Evolutionary conservation across 2,888 invertebrate species (phyloP).

Genomic region (Zootermopsis nevadensis): DNA sequence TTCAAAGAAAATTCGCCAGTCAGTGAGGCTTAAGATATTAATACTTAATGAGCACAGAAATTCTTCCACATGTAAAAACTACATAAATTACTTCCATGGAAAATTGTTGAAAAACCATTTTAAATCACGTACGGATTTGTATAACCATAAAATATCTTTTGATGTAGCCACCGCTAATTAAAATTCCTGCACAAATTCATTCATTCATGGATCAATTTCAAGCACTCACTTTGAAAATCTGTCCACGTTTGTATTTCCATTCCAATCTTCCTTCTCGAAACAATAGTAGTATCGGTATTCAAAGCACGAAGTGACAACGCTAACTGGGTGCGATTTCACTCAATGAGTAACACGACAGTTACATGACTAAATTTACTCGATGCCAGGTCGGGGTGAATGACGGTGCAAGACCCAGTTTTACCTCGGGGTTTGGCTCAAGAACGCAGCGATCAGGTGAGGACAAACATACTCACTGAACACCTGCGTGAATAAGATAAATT

Average conservation of each 20-base stretch:
- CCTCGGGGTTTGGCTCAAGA: background rate
- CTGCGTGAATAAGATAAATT: background rate
- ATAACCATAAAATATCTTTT: too few relatives aligned
- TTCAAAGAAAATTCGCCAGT: too few relatives aligned
- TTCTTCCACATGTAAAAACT: too few relatives aligned
- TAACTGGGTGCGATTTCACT: background rate
- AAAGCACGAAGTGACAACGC: background rate
- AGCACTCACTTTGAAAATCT: background rate
- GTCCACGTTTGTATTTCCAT: background rate
- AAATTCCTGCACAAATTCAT: too few relatives aligned
- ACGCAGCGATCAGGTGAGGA: background rate
- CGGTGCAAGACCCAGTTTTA: background rate
- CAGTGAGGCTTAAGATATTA: too few relatives aligned
- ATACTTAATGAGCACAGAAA: too few relatives aligned
- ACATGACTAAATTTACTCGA: background rate
- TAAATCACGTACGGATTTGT: too few relatives aligned
- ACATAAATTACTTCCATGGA: too few relatives aligned
- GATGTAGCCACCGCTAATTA: too few relatives aligned
- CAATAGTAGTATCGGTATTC: background rate
- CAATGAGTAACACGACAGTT: background rate
- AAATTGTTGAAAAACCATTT: too few relatives aligned
- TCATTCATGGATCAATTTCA: background rate
- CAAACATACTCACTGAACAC: background rate
- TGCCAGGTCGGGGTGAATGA: background rate
- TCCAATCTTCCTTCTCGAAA: background rate